Evolutionary conservation across 1,140 invertebrate genomes (phyloP).

Genomic region (Drosophila lini): DNA sequence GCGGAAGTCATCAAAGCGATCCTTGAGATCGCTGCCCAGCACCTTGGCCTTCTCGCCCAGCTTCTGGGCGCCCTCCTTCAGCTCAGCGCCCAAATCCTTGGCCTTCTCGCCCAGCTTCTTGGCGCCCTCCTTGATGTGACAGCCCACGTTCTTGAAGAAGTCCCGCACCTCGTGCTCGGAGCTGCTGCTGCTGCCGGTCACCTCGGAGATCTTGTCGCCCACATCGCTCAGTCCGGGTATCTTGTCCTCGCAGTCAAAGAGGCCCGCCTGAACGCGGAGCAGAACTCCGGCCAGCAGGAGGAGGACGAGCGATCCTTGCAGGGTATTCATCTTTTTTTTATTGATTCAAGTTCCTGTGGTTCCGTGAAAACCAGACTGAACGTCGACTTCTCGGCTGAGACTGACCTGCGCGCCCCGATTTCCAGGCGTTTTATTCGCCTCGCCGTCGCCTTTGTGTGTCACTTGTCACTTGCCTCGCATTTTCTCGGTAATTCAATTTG

Average conservation of each 20-base stretch:
- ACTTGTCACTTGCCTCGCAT: slow-evolving; percentile 54
- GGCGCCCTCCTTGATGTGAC: slow-evolving; percentile 74
- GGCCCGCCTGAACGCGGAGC: slow-evolving; percentile 40
- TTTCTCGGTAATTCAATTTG: slow-evolving; percentile 72
- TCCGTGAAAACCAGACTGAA: slow-evolving; percentile 44
- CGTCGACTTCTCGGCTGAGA: slow-evolving; percentile 35
- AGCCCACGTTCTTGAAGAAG: slow-evolving; percentile 76
- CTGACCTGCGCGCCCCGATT: slow-evolving; percentile 50
- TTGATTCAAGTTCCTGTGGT: neutral
- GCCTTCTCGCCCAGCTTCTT: slow-evolving; percentile 65
- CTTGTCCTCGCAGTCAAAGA: slow-evolving; percentile 74
- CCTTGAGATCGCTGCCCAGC: slow-evolving; percentile 63
- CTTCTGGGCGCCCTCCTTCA: slow-evolving; percentile 76
- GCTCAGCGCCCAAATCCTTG: slow-evolving; percentile 62
- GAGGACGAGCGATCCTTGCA: slow-evolving; percentile 34
- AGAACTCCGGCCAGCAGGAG: slow-evolving; percentile 31
- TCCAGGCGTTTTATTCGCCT: slow-evolving; percentile 53
- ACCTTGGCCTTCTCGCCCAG: slow-evolving; percentile 71
- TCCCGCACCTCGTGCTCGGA: slow-evolving; percentile 73
- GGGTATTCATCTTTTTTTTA: slow-evolving; percentile 29
- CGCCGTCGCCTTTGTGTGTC: slow-evolving; percentile 48
- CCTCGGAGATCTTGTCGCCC: slow-evolving; percentile 54
- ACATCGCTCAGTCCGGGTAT: slow-evolving; percentile 53
- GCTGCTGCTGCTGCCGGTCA: slow-evolving; percentile 48
- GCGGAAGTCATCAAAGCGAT: slow-evolving; percentile 72